Base-by-base conservation (phyloP, 1,140 invertebrate species). In the Chelonus insularis region DNA sequence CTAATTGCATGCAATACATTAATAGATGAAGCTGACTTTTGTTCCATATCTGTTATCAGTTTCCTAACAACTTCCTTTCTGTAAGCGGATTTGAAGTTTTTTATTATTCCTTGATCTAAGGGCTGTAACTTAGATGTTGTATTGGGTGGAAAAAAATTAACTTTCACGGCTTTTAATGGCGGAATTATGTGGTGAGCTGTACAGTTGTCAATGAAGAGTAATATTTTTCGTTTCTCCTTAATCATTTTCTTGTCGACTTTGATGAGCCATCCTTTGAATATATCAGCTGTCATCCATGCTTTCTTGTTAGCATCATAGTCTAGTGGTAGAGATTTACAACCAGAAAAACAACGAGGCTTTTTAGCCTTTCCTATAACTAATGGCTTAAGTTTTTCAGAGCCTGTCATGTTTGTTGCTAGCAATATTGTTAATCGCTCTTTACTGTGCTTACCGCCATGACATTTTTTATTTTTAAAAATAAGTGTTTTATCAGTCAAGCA, bases 171-270 rank as follows among this genome's bases (percentile, higher is more conserved):
- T 60, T 63, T 57, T 11, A 75, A 63, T 41, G 73, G 60, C 29
- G 70, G 54, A 8, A 66, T 63, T 21, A 36, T 47, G 41, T 62
- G 59, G 66, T 84, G 81, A 48, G 79, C 72, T 47, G 75, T 62
- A 68, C 75, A 83, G 65, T 83, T 84, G 63, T 84, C 79, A 47
- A 84, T 67, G 58, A 84, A 75, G 23, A 84, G 60, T 6, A 83
- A 57, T 57, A 81, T 80, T 69, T 82, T 78, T 62, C 77, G 55
- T 64, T 76, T 77, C 60, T 75, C 48, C 23, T 23, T 69, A 43
- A 60, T 51, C 66, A 76, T 72, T 57, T 70, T 60, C 16, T 66
- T 67, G 66, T 78, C 69, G 20, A 79, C 39, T 23, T 72, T 70
- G 58, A 64, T 56, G 14, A 81, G 62, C 69, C 68, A 73, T 54